Conservation (phyloP, 2,113 vertebrate species). For the Anhinga anhinga region DNA sequence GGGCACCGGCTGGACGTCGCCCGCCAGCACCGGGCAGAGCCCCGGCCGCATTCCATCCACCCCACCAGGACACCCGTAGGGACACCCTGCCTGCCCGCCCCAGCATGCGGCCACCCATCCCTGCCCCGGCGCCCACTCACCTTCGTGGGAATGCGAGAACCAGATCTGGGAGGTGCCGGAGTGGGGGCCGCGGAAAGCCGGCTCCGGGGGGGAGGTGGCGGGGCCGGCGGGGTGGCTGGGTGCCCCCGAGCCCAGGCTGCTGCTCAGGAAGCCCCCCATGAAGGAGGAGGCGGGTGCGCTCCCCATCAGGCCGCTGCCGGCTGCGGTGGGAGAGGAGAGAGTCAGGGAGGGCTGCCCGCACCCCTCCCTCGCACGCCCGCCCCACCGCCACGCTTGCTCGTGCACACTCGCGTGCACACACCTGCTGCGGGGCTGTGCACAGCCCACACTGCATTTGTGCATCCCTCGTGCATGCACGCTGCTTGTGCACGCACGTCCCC, state of each 20-base stretch:
- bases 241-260: conserved; percentile 89
- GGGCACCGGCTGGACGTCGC: not conserved
- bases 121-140: conserved; percentile 60
- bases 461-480: not conserved
- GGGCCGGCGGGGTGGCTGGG: conserved; percentile 86
- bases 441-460: accelerated
- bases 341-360: not conserved
- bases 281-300: conserved; percentile 88
- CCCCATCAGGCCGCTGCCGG: conserved; percentile 93
- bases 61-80: not conserved
- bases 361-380: accelerated
- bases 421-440: too few species aligned
- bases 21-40: not conserved
- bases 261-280: conserved; percentile 95
- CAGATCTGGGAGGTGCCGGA: conserved; percentile 93
- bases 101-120: not conserved
- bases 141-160: conserved; percentile 98
- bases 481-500: not conserved
- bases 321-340: conserved; percentile 49
- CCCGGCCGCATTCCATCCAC: accelerated
- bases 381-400: accelerated
- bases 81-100: not conserved
- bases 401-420: accelerated
- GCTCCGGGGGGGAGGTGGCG: conserved; percentile 86
- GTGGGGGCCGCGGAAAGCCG: conserved; percentile 88